A percentile compares a stretch with the other conserved stretches of the same genome.
These are phyloP conservation scores for Pseudococcus jackbeardsleyi DNA, from an alignment of 2,888 invertebrate genomes.

Conservation along the genomic window DNA sequence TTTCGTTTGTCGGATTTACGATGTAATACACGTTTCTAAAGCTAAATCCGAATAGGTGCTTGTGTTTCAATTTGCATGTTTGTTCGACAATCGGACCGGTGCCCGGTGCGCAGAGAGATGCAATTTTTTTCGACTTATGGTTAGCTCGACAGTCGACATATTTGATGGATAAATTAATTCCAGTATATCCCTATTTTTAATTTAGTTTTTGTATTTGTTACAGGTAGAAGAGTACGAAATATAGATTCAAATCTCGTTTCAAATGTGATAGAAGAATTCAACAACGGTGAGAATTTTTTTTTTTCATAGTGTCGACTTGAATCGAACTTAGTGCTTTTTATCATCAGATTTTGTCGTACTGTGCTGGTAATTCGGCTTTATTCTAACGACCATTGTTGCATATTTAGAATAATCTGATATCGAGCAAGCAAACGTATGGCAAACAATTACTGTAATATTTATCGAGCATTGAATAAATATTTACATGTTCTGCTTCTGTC, in stretches of 20 bases:
- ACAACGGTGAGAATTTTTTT: conserved; percentile 55
- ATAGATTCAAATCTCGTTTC: conserved; percentile 55
- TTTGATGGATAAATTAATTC: not conserved
- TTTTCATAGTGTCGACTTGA: not conserved
- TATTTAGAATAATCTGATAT: conserved; percentile 52
- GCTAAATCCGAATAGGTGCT: not conserved
- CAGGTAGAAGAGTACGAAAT: conserved; percentile 58
- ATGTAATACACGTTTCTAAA: not conserved
- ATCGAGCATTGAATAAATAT: conserved; percentile 44
- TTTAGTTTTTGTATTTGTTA: not conserved
- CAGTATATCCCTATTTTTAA: not conserved
- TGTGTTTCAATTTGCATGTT: conserved; percentile 26
- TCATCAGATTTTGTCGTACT: not conserved
- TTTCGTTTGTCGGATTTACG: conserved; percentile 5
- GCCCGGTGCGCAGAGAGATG: not conserved
- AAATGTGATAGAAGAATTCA: conserved; percentile 61
- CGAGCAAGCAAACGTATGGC: conserved; percentile 39
- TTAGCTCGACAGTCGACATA: not conserved
- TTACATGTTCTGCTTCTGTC: conserved; percentile 39
- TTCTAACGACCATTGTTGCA: conserved; percentile 3
- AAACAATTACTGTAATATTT: conserved; percentile 56
- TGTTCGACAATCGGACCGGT: not conserved
- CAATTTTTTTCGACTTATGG: not conserved
- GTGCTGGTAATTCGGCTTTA: conserved; percentile 5
- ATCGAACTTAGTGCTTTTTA: not conserved